A percentile compares a stretch with the other conserved stretches of the same genome.
These are phyloP conservation scores for Pocota personata DNA, from an alignment of 2,888 invertebrate genomes.

Conservation along the genomic window DNA sequence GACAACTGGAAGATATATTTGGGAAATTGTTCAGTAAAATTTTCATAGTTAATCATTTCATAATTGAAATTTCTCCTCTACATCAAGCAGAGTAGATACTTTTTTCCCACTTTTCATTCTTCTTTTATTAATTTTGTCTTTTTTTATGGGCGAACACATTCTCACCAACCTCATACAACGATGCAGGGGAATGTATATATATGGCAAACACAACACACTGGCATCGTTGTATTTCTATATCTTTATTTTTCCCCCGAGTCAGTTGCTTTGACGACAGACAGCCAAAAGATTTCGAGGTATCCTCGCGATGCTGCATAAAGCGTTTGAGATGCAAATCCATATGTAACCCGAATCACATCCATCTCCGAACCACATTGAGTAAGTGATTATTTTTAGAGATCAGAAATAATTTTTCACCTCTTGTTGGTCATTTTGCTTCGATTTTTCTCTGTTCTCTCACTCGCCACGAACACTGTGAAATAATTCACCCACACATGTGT, in stretches of 20 bases:
- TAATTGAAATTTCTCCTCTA: conserved; percentile 27
- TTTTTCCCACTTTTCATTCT: not conserved
- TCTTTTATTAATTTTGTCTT: conserved; percentile 2
- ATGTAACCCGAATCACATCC: conserved; percentile 49
- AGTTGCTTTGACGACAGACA: conserved; percentile 29
- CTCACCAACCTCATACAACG: not conserved
- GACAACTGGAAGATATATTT: not conserved
- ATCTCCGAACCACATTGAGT: conserved; percentile 44
- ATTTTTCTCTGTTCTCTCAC: conserved; percentile 2
- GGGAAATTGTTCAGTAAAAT: not conserved
- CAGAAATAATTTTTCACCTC: conserved; percentile 44
- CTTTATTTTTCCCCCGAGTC: not conserved
- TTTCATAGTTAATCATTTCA: conserved; percentile 27
- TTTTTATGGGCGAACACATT: conserved; percentile 5
- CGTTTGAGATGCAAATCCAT: conserved; percentile 42
- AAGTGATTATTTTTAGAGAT: conserved; percentile 70
- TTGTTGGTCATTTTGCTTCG: conserved; percentile 9
- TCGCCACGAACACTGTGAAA: conserved; percentile 24
- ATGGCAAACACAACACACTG: conserved; percentile 12
- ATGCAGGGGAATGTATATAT: not conserved
- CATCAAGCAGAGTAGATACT: not conserved
- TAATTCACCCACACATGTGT: not conserved
- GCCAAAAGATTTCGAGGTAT: not conserved
- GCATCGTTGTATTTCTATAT: not conserved
- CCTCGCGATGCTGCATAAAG: not conserved